Evolutionary conservation across 1,140 invertebrate species (phyloP), one percentile per base, ranked within the genome.

Genomic region (Oreohelix idahoensis): DNA sequence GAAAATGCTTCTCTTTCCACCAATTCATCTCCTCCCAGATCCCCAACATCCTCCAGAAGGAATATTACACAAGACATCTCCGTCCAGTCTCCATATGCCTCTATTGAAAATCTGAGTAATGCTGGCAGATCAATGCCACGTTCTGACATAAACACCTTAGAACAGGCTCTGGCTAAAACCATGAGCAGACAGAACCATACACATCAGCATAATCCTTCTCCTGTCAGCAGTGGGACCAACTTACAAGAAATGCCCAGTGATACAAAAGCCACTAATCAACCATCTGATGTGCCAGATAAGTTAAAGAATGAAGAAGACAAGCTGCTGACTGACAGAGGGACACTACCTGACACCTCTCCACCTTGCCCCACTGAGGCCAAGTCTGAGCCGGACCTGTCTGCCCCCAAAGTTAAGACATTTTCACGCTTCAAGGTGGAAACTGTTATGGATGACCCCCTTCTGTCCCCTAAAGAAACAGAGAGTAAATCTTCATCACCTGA

Each of bases 131-230:
- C 58, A 20, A 32, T 36, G 32, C 58, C 39, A 4, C 74, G 70
- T 45, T 17, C 80, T 15, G 80, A 82, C 35, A 75, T 82, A 36
- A 82, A 82, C 71, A 42, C 10, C 42, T 32, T 82, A 35, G 80
- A 82, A 49, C 80, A 82, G 51, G 80, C 80, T 17, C 35, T 82
- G 23, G 80, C 71, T 29, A 82, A 82, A 66, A 82, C 80, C 29
- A 82, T 82, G 80, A 63, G 80, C 36, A 69, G 80, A 63, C 71
- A 74, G 49, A 82, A 74, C 49, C 80, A 82, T 42, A 4, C 80
- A 17, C 70, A 58, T 39, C 69, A 49, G 35, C 69, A 36, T 29
- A 74, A 51, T 39, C 80, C 49, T 32, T 82, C 80, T 42, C 20
- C 80, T 17, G 51, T 51, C 26, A 82, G 32, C 36, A 82, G 80